Percentiles rank a stretch among this genome's conserved stretches.
These are phyloP conservation scores for Trichosurus vulpecula DNA, from an alignment of 2,797 vertebrate species.

Conservation along the genomic window DNA sequence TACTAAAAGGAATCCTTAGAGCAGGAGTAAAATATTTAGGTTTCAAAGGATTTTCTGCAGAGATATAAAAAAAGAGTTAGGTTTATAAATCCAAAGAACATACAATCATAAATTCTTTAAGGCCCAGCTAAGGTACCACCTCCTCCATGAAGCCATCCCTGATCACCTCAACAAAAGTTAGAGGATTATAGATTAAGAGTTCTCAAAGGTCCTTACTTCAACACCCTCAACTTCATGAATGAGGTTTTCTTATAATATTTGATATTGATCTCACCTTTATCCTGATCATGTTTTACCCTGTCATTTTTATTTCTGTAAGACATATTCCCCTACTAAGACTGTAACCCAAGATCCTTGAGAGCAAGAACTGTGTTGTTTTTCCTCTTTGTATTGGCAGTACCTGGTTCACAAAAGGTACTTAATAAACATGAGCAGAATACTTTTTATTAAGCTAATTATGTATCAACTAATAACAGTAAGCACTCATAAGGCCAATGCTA, in stretches of 20 bases:
- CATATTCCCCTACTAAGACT: background rate
- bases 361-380: background rate
- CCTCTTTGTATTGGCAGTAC: background rate
- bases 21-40: background rate
- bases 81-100: background rate
- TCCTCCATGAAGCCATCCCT: background rate
- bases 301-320: background rate
- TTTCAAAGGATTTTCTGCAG: background rate
- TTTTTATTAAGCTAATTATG: conserved; percentile 21
- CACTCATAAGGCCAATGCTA: conserved; percentile 3
- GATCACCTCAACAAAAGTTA: background rate
- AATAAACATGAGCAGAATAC: background rate
- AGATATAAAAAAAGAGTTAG: background rate
- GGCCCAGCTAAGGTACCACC: background rate
- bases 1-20: background rate
- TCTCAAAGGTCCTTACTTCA: background rate
- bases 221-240: background rate
- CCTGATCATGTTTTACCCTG: background rate
- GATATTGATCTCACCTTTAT: background rate
- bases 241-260: background rate
- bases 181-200: background rate
- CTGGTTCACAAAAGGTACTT: background rate
- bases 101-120: background rate
- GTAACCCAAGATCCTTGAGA: background rate
- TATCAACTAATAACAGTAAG: background rate